phyloP scores from a whole-genome alignment of 2,113 vertebrate genomes.

The Pontoporia blainvillei region DNA sequence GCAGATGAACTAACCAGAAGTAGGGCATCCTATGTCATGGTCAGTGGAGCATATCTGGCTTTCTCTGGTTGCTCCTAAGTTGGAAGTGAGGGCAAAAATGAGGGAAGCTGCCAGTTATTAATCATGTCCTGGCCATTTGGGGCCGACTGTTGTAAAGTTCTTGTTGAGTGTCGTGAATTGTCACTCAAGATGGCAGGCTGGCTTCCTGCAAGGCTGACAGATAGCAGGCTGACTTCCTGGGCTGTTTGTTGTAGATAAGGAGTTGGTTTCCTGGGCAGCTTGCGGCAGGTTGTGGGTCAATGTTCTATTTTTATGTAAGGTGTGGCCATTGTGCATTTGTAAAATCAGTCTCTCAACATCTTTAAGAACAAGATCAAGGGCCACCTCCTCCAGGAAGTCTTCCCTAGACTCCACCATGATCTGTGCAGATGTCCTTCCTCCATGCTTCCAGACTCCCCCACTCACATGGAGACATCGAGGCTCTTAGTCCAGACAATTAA shows the following conservation, averaged over 20 bases:
- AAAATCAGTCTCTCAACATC: neutral
- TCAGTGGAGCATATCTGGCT: rapidly evolving
- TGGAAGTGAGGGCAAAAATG: neutral
- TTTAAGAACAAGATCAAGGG: neutral
- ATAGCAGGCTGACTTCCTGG: neutral
- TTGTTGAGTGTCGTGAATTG: no score
- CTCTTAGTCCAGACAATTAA: neutral
- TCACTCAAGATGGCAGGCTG: rapidly evolving
- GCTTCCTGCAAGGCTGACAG: no score
- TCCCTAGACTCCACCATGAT: neutral
- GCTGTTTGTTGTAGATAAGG: no score
- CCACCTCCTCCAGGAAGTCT: neutral
- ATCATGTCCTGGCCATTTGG: no score
- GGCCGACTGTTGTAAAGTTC: neutral
- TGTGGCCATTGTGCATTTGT: neutral
- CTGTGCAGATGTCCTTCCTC: neutral
- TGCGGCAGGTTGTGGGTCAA: neutral
- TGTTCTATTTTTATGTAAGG: neutral
- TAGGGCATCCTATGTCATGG: rapidly evolving
- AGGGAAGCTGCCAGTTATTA: neutral
- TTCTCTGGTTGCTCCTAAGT: neutral
- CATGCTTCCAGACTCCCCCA: rapidly evolving
- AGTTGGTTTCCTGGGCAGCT: neutral
- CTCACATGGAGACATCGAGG: rapidly evolving
- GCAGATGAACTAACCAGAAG: neutral